Evolutionary conservation across 2,113 vertebrate species (phyloP).

Genomic region (Poicephalus gulielmi): DNA sequence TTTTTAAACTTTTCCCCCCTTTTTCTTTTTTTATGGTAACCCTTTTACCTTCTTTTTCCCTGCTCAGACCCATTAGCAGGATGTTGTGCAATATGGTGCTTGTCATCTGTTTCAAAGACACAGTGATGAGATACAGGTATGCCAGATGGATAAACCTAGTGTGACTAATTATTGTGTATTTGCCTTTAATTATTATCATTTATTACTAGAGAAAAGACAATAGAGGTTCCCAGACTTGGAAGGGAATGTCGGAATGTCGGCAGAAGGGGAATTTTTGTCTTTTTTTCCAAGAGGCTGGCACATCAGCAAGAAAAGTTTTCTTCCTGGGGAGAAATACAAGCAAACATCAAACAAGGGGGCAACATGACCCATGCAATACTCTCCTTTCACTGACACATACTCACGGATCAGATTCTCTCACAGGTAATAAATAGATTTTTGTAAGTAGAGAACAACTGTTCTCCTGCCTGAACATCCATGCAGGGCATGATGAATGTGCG

Average conservation of each 20-base stretch:
- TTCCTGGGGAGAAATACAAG: background rate
- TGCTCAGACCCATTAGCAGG: conserved; percentile 77
- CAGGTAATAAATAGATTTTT: conserved; percentile 30
- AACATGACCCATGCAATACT: background rate
- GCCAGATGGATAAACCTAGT: conserved; percentile 91
- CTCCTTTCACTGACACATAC: background rate
- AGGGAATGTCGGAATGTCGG: conserved; percentile 69
- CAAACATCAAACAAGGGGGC: background rate
- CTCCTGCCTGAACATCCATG: background rate
- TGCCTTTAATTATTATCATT: conserved; percentile 93
- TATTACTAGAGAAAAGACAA: conserved; percentile 87
- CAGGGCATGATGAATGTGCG: background rate
- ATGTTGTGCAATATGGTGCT: conserved; percentile 81
- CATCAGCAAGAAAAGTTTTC: conserved; percentile 57
- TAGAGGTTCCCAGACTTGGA: conserved; percentile 78
- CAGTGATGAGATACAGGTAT: conserved; percentile 81
- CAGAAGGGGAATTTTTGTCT: conserved; percentile 58
- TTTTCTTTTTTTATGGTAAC: conserved; percentile 45
- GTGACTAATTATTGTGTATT: conserved; percentile 94
- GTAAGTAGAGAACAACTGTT: background rate
- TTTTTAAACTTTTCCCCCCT: background rate
- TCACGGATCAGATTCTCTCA: background rate
- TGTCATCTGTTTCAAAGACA: conserved; percentile 84
- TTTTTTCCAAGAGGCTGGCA: background rate
- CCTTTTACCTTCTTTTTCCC: conserved; percentile 68